These are phyloP conservation scores for Distichodus sexfasciatus DNA, from an alignment of 2,797 vertebrate species.

Conservation along the genomic window DNA sequence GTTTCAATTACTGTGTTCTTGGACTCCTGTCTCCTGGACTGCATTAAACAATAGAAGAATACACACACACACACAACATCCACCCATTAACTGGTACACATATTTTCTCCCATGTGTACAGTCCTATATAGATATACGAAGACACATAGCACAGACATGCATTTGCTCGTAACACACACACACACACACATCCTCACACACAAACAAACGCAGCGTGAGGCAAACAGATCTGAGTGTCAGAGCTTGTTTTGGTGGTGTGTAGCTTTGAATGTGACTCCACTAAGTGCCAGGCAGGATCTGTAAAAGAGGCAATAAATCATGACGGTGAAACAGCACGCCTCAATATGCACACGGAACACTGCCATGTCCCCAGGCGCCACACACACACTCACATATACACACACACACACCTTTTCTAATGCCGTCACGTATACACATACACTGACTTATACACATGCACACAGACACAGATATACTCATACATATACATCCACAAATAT, in stretches of 20 bases:
- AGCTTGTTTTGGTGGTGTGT: constrained; percentile 53
- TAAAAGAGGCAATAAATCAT: constrained; percentile 78
- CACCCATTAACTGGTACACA: background rate
- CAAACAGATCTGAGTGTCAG: constrained; percentile 47
- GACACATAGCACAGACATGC: background rate
- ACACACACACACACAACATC: constrained; percentile 6
- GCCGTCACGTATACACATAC: too few relatives aligned
- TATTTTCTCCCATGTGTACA: background rate
- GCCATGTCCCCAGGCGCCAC: constrained; percentile 69
- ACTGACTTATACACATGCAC: too few relatives aligned
- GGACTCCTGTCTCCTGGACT: too few relatives aligned
- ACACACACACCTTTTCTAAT: constrained; percentile 7
- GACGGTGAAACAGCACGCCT: constrained; percentile 65
- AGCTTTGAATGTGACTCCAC: constrained; percentile 59
- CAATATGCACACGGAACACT: constrained; percentile 66
- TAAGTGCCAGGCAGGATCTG: constrained; percentile 69
- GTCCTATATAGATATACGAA: too few relatives aligned
- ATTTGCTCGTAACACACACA: background rate
- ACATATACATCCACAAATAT: too few relatives aligned
- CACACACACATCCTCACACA: constrained; percentile 24
- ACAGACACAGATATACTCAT: too few relatives aligned
- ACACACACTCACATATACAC: constrained; percentile 25
- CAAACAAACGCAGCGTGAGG: constrained; percentile 28
- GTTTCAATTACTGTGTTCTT: too few relatives aligned
- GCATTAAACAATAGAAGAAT: background rate